Conservation (phyloP, 2,888 invertebrate species). For the Elgonia sp. region DNA sequence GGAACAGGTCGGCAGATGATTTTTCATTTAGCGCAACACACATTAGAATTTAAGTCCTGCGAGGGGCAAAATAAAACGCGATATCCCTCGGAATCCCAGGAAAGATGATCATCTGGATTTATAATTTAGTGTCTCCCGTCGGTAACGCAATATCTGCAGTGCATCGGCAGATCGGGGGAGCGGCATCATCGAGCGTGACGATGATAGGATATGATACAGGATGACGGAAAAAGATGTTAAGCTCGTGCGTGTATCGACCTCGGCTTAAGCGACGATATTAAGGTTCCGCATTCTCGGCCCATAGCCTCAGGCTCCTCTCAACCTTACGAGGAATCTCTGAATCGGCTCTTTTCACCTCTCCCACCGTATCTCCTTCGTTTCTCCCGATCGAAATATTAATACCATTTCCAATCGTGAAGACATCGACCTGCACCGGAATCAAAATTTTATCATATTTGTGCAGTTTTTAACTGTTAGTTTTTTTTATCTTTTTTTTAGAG, state of each 20-base stretch:
- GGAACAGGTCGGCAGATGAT: no score
- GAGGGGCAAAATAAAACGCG: no score
- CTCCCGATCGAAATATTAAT: conserved; percentile 46
- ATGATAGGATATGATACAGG: conserved; percentile 78
- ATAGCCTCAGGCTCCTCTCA: conserved; percentile 65
- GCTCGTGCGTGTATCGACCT: conserved; percentile 79
- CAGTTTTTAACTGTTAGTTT: no score
- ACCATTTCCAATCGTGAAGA: conserved; percentile 35
- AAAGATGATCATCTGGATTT: conserved; percentile 62
- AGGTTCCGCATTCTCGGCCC: conserved; percentile 80
- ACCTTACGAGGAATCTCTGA: conserved; percentile 68
- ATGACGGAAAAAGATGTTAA: conserved; percentile 74
- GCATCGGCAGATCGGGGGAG: conserved; percentile 56
- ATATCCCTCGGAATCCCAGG: conserved; percentile 41
- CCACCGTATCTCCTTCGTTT: conserved; percentile 52
- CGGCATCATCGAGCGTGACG: conserved; percentile 74
- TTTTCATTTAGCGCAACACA: no score
- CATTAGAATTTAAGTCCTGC: no score
- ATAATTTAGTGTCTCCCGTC: conserved; percentile 63
- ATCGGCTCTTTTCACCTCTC: conserved; percentile 58
- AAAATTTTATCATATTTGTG: not conserved
- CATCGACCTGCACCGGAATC: conserved; percentile 41
- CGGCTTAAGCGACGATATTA: conserved; percentile 86
- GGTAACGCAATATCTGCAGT: conserved; percentile 46
- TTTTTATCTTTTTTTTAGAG: no score